Evolutionary conservation across 2,797 vertebrate species (phyloP), one percentile per base, ranked within the genome.

Genomic region (Chaetophractus vellerosus): DNA sequence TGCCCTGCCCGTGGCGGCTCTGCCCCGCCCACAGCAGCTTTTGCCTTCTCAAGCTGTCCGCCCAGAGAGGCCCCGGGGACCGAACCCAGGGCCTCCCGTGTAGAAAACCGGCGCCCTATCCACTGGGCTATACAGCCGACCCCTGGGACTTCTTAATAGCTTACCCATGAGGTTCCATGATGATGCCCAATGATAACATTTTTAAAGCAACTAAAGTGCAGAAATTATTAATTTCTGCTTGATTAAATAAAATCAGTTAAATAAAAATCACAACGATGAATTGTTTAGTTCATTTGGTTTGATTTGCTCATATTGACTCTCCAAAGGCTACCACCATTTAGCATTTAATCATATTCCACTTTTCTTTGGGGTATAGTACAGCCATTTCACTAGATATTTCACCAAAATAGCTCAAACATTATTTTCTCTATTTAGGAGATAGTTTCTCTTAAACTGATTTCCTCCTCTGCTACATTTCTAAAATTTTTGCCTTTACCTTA

Each of bases 401-500:
- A 63, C 41, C 48, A 71, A 36, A 79, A 95, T 61, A 94, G 50
- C 28, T 90, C 79, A 33, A 52, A 38, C 36, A 79, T 86, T 96
- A 45, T 78, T 93, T 93, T 87, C 72, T 76, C 50, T 95, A 12
- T 48, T 88, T 88, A 88, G 89, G 72, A 91, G 31, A 52, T 48
- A 19, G 36, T 83, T 85, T 75, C 66, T 88, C 69, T 93, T 87
- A 91, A 91, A 61, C 68, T 83, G 38, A 80, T 84, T 95, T 94
- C 92, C 94, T 96, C 68, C 64, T 87, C 85, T 66, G 59, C 76
- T 90, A 93, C 50, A 80, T 93, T 84, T 38, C 57, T 92, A 57
- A 97, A 91, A 94, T 76, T 45, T 84, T 93, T 95, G 66, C 72
- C 68, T 95, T 90, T 88, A 81, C 81, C 66, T 95, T 96, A 71